Percentiles rank a stretch among this genome's conserved stretches.
Evolutionary conservation across 2,113 vertebrate species (phyloP).

Genomic region (Baryphthengus martii): DNA sequence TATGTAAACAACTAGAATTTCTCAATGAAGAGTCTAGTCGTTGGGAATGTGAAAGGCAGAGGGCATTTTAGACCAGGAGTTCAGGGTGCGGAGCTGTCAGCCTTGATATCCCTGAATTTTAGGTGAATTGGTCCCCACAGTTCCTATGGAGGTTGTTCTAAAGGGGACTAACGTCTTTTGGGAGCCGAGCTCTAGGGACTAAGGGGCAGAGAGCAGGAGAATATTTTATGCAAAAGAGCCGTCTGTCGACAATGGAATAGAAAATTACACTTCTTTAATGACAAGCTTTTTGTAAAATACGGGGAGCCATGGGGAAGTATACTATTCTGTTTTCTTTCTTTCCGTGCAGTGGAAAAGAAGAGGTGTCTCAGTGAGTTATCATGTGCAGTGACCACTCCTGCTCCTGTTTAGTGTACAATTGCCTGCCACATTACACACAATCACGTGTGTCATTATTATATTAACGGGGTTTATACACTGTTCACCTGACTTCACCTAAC

Average conservation of each 20-base stretch:
- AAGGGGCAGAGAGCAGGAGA: constrained; percentile 41
- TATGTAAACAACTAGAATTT: neutral
- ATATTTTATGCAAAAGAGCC: constrained; percentile 55
- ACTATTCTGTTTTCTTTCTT: constrained; percentile 51
- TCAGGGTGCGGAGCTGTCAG: constrained; percentile 2
- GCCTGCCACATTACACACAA: constrained; percentile 48
- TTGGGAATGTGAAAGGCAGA: neutral
- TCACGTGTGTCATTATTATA: constrained; percentile 16
- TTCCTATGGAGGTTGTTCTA: constrained; percentile 1
- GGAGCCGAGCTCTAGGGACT: neutral
- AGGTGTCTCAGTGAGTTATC: constrained; percentile 68
- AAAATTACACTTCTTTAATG: constrained; percentile 48
- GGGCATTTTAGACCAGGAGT: constrained; percentile 17
- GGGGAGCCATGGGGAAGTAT: constrained; percentile 14
- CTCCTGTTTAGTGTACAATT: constrained; percentile 40
- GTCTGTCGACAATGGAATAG: constrained; percentile 35
- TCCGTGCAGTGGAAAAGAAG: constrained; percentile 52
- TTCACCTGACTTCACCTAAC: constrained; percentile 46
- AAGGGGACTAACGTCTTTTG: constrained; percentile 30
- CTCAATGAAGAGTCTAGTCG: neutral
- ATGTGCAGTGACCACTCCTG: constrained; percentile 46
- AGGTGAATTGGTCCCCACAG: constrained; percentile 8
- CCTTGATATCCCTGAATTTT: constrained; percentile 24
- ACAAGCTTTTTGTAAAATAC: constrained; percentile 49
- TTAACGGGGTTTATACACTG: constrained; percentile 28